Base-by-base conservation (phyloP, 2,113 vertebrate genomes). In the Brienomyrus brachyistius region DNA sequence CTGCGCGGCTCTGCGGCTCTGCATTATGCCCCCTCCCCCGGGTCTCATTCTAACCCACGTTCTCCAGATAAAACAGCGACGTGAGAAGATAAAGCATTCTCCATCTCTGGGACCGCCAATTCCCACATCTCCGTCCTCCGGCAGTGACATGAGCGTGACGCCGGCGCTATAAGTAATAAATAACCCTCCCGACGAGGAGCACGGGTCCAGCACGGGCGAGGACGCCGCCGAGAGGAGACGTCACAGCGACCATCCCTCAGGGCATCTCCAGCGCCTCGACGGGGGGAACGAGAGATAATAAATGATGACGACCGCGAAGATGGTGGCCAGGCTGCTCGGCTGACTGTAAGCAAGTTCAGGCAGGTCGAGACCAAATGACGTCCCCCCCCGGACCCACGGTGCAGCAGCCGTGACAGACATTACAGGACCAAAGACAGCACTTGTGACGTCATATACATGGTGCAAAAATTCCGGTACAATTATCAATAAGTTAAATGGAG, bases 61-160 rank as follows among this genome's bases (percentile, higher is more conserved):
- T 89, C 92, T 91, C 62, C 7, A 95, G 94, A 95, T 95, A 95
- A 95, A 95, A 94, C 91, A 94, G 93, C 91, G 90, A 88, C 91
- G 93, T 88, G 88, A 90, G 89, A 91, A 91, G 92, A 90, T 91
- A 92, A 90, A 89, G 87, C 62, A 35, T 17, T 31, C 51, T 21
- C 80, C 62, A 77, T 88, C 87, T 93, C 83, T 84, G 87, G 87
- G 59, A 91, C 89, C 91, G 82, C 89, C 90, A 93, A 94, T 92
- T 91, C 91, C 92, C 90, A 90, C 90, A 90, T 56, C 92, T 92
- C 93, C 89, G 93, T 94, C 92, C 91, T 91, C 92, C 91, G 93
- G 90, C 91, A 90, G 90, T 91, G 91, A 92, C 91, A 94, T 93
- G 93, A 90, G 92, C 93, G 93, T 92, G 93, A 93, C 90, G 91